phyloP scores from a whole-genome alignment of 1,140 invertebrate genomes.

The Drosophila kurseongensis region DNA sequence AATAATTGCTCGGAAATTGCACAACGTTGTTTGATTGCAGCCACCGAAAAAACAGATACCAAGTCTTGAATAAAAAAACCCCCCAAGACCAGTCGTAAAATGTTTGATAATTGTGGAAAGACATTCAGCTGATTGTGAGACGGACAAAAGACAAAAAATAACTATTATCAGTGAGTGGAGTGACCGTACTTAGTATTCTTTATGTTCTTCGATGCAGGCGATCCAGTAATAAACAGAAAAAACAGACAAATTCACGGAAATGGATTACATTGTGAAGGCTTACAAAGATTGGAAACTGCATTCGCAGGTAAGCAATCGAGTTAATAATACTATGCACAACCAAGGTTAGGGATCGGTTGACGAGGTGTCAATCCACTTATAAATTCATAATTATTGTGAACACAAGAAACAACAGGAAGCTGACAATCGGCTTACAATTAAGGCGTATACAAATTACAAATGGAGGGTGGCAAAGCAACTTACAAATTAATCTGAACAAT shows the following conservation, averaged over 20 bases:
- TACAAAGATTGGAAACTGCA: slow-evolving; percentile 84
- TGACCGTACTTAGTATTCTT: slow-evolving; percentile 50
- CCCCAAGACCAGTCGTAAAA: slow-evolving; percentile 1
- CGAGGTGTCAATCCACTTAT: slow-evolving; percentile 16
- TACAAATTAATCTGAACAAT: slow-evolving; percentile 23
- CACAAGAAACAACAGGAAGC: slow-evolving; percentile 20
- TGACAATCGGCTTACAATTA: slow-evolving; percentile 20
- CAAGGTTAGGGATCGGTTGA: neutral
- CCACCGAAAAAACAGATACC: slow-evolving; percentile 20
- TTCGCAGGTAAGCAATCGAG: slow-evolving; percentile 67
- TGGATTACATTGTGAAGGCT: slow-evolving; percentile 84
- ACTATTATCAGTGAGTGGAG: slow-evolving; percentile 11
- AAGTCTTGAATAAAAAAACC: slow-evolving; percentile 6
- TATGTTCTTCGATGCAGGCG: slow-evolving; percentile 56
- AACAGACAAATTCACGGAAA: slow-evolving; percentile 51
- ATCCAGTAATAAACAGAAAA: slow-evolving; percentile 18
- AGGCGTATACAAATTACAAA: slow-evolving; percentile 6
- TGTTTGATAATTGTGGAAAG: slow-evolving; percentile 40
- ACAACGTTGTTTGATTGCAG: slow-evolving; percentile 38
- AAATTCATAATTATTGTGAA: slow-evolving; percentile 21
- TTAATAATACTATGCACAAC: slow-evolving; percentile 1
- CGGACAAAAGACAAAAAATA: slow-evolving; percentile 6
- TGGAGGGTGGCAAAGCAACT: slow-evolving; percentile 13
- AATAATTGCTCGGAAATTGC: slow-evolving; percentile 47
- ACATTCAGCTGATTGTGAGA: slow-evolving; percentile 14